Conservation (phyloP, 92 coral and sea anemone genomes). For the Zoanthus sociatus region DNA sequence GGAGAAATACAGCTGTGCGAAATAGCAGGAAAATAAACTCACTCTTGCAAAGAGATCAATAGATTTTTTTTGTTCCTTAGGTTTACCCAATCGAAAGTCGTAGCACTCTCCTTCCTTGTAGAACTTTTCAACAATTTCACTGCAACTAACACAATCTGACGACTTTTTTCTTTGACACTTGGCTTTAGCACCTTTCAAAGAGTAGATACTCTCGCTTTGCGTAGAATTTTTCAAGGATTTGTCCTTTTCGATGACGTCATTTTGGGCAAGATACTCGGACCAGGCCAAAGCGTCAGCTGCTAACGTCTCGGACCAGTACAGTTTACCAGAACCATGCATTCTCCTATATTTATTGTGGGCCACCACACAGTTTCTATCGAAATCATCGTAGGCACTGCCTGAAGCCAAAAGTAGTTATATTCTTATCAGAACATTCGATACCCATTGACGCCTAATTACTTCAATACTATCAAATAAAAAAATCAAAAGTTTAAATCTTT, state of each 20-base stretch:
- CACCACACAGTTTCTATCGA: constrained; percentile 78
- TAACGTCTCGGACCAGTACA: constrained; percentile 81
- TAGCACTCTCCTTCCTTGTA: constrained; percentile 3
- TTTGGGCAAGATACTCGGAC: constrained; percentile 85
- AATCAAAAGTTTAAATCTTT: neutral
- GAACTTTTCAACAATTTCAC: constrained; percentile 34
- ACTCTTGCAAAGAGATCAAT: neutral
- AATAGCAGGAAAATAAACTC: neutral
- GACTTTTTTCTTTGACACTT: constrained; percentile 72
- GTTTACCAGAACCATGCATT: constrained; percentile 79
- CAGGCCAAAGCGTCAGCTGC: constrained; percentile 87
- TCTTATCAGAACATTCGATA: neutral
- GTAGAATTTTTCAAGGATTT: constrained; percentile 53
- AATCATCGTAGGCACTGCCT: constrained; percentile 57
- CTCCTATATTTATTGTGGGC: constrained; percentile 82
- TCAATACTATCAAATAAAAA: neutral
- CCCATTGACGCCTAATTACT: too few species aligned
- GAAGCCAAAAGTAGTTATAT: neutral
- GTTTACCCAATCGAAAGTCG: neutral
- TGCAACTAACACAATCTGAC: constrained; percentile 72
- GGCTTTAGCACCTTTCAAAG: constrained; percentile 69
- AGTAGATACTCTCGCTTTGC: constrained; percentile 86
- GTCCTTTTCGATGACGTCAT: constrained; percentile 76
- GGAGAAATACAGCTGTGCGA: too few species aligned
- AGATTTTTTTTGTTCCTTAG: neutral